Base-by-base conservation (phyloP, 2,888 invertebrate species). In the Conus canariensis region DNA sequence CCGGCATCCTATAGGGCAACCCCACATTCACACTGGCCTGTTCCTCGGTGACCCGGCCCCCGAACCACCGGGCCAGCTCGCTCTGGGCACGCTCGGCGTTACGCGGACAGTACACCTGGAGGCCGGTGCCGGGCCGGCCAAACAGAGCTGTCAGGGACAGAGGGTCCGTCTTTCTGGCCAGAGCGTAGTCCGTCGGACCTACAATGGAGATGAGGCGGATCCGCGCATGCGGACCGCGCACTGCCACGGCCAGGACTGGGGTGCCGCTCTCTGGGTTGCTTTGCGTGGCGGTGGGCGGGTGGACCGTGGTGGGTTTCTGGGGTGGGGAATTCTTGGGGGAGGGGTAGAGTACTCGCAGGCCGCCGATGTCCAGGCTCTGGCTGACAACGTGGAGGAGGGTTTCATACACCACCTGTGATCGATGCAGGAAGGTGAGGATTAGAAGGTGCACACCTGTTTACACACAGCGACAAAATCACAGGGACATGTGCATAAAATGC, bases 31-130 rank as follows among this genome's bases (percentile, higher is more conserved):
- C 16, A 9, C 94, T 87, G 45, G 95, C 95, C 86, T 94, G 94
- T 58, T 93, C 93, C 14, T 95, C 94, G 22, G 22, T 22, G 10
- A 95, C 94, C 25, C 95, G 91, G 19, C 95, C 95, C 60, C 95
- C 95, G 90, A 96, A 96, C 95, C 95, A 96, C 9, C 95, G 93
- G 6, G 93, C 92, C 56, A 96, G 91, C 90, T 96, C 95, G 14
- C 93, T 92, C 80, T 88, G 64, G n/a, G 88, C 88, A 16, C 91
- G 92, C 45, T 93, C 91, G 16, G 94, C 93, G 90, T 94, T 95
- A n/a, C 95, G 92, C 0, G 95, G 95, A 91, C 95, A 94, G 92
- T 95, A 95, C 82, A 96, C 92, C 82, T 95, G 90, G 90, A 94
- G 94, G 88, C 95, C 94, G 25, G 95, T 94, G 30, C 95, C 90